Evolutionary conservation across 2,888 invertebrate species (phyloP), one percentile per base, ranked within the genome.

Genomic region (Callyntrura sp.): DNA sequence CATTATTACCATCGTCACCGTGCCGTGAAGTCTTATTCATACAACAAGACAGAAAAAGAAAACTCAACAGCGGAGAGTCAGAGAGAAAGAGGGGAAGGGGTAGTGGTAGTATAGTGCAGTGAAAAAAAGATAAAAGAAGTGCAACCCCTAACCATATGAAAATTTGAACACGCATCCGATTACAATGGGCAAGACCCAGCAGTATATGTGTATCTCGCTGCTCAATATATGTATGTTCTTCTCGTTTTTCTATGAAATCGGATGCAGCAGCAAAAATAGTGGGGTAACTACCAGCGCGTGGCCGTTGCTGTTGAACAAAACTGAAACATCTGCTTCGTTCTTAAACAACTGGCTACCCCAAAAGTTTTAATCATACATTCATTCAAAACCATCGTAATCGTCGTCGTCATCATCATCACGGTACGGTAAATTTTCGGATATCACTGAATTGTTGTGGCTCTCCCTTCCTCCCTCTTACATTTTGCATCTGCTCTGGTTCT

Each of bases 231-330:
- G 48, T 48, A 51, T 28, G n/a, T 48, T 51, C 28, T 55, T 84
- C 43, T 48, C 57, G 17, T 88, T 84, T 60, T 84, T 78, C 25
- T 86, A 78, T 78, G 85, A 86, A 86, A 86, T 65, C 85, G 76
- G 73, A 76, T 89, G 76, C 43, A 88, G 78, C 55, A 57, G 73
- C 9, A 81, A 70, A 70, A 23, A 73, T 70, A 83, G 87, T 85
- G 43, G 76, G 89, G 92, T 92, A 91, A 90, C 91, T 89, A 83
- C 90, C 88, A 90, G 92, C 92, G 91, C 92, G 91, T 92, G 92
- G 92, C 92, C 89, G 90, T 91, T 92, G 86, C 79, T 76, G 76
- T 79, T 28, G 86, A 89, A 79, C 57, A 88, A 86, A 76, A 76
- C 51, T 85, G 62, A 91, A 91, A 91, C 91, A 91, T 91, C 91